phyloP scores from a whole-genome alignment of 2,888 invertebrate genomes.

The Apodemia hepburni region DNA sequence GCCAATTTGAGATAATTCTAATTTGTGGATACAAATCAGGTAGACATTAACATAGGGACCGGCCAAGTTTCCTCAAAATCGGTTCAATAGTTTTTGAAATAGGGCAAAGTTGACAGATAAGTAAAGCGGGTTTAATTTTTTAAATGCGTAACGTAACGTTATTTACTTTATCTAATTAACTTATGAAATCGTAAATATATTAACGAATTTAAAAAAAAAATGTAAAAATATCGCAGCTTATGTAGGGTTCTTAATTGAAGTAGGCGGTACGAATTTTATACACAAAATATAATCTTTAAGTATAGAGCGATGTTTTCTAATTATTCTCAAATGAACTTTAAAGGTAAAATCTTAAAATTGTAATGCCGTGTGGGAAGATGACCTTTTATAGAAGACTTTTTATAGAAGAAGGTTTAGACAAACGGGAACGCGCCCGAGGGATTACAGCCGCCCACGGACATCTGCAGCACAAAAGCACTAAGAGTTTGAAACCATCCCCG shows the following conservation, averaged over 20 bases:
- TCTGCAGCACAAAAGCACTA: not conserved
- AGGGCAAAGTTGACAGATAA: no score
- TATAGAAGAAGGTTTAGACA: not conserved
- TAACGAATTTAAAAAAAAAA: no score
- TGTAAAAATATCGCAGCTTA: no score
- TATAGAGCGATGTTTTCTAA: not conserved
- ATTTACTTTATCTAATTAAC: no score
- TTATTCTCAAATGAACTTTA: conserved; percentile 4
- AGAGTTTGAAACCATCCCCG: not conserved
- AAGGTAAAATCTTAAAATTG: not conserved
- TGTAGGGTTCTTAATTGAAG: not conserved
- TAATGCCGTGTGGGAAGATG: not conserved
- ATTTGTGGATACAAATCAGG: no score
- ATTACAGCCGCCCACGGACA: not conserved
- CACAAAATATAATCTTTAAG: not conserved
- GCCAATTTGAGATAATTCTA: no score
- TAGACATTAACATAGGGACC: no score
- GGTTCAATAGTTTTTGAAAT: no score
- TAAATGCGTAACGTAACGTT: no score
- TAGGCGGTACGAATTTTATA: not conserved
- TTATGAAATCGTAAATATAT: no score
- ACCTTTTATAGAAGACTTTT: not conserved
- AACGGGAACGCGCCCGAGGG: not conserved
- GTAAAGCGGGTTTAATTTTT: no score
- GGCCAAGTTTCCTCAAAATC: no score